Base-by-base conservation (phyloP, 1,140 invertebrate species). In the Drosophila ercepeae region DNA sequence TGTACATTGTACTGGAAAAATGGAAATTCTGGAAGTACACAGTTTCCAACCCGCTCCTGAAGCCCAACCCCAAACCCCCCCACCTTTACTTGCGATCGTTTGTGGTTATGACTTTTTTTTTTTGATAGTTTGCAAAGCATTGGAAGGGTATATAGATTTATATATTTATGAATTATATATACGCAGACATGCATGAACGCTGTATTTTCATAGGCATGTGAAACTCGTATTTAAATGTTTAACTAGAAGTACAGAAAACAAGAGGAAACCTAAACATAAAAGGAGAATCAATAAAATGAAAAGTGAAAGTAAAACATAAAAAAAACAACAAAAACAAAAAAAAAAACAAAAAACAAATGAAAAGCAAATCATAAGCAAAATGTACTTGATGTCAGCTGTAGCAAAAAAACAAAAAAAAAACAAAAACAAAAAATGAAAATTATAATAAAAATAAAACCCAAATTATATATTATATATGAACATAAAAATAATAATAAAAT, bases 341-440 rank as follows among this genome's bases (percentile, higher is more conserved):
- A 61, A 18, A 72, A 58, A 21, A 21, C 2, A 2, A 82, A 68
- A 68, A 65, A 67, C 72, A 82, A 83, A 75, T 41, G 14, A 19
- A 25, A 39, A 46, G 70, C 70, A 75, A 74, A 76, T 81, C 74
- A 82, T 73, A 69, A 67, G 78, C 78, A 83, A 83, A 75, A 72
- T 86, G 79, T 83, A 83, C 81, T 83, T 83, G 81, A 86, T 86
- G 75, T 83, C 79, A 83, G 79, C 75, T 86, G 75, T 83, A 83
- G 79, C 71, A 67, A 84, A 67, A 61, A 55, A 52, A n/a, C n/a
- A n/a, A 39, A 41, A 61, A 18, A 72, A 58, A 21, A 21, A 21
- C 21, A 16, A 34, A 34, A 42, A 54, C 6, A 36, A 41, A 68
- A 73, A 32, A 78, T 58, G 78, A 58, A 77, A 59, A 32, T 32